A percentile compares a stretch with the other conserved stretches of the same genome.
These are phyloP conservation scores for Neoascia interrupta DNA, from an alignment of 2,888 invertebrate genomes.

Conservation along the genomic window DNA sequence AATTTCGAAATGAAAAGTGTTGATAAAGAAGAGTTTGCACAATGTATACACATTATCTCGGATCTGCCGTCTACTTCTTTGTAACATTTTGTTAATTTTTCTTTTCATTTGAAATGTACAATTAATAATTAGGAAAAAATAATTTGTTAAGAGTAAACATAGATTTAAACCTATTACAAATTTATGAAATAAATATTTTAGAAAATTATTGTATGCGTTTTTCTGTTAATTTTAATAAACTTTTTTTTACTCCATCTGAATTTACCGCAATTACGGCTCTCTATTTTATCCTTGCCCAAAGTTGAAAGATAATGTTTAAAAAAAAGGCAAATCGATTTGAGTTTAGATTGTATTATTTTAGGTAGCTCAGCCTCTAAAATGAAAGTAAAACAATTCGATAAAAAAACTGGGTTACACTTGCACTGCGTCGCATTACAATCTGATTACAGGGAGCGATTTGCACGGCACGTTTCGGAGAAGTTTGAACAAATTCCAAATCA, in stretches of 20 bases:
- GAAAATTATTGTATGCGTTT: constrained; percentile 31
- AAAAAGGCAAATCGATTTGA: too few species aligned
- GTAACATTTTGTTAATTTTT: constrained; percentile 7
- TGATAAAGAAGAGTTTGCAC: constrained; percentile 11
- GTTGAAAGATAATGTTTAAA: too few species aligned
- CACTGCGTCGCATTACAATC: too few species aligned
- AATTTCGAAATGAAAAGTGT: constrained; percentile 2
- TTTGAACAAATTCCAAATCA: too few species aligned
- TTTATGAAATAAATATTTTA: constrained; percentile 62
- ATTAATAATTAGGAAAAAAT: constrained; percentile 39
- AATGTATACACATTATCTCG: constrained; percentile 4
- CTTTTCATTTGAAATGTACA: constrained; percentile 42
- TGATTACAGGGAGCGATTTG: too few species aligned
- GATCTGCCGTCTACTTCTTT: constrained; percentile 33
- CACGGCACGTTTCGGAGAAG: too few species aligned
- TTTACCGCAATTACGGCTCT: neutral
- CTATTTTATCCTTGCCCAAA: neutral
- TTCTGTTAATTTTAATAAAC: too few species aligned
- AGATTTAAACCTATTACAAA: constrained; percentile 51
- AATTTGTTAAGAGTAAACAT: constrained; percentile 48
- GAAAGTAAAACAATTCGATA: too few species aligned
- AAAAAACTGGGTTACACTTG: too few species aligned
- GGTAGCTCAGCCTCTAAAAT: too few species aligned
- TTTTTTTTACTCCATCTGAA: too few species aligned
- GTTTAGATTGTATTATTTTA: too few species aligned